These are phyloP conservation scores for Sphinx pinastri DNA, from an alignment of 2,888 invertebrate genomes.

Conservation along the genomic window DNA sequence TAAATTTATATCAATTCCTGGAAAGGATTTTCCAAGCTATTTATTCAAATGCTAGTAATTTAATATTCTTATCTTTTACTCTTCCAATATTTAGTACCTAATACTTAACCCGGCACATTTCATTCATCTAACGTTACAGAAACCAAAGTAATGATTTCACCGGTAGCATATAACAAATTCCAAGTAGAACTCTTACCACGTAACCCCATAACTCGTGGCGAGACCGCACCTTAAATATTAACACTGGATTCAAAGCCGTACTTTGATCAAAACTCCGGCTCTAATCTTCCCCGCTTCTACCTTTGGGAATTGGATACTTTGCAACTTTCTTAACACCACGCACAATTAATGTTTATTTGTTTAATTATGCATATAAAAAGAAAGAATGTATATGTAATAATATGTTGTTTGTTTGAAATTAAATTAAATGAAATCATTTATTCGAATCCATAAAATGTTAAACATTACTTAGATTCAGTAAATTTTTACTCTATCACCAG, in stretches of 20 bases:
- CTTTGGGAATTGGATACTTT: conserved; percentile 21
- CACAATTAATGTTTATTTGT: neutral
- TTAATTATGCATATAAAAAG: neutral
- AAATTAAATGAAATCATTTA: too few relatives aligned
- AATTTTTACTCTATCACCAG: too few relatives aligned
- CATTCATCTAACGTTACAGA: neutral
- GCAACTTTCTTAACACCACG: neutral
- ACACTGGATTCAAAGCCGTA: conserved; percentile 26
- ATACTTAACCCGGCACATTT: neutral
- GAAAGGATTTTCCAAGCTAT: too few relatives aligned
- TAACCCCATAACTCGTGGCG: conserved; percentile 24
- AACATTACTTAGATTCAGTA: too few relatives aligned
- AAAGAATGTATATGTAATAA: neutral
- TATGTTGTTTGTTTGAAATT: neutral
- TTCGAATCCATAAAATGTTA: too few relatives aligned
- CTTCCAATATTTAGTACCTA: neutral
- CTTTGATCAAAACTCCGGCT: conserved; percentile 26
- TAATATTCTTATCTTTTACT: too few relatives aligned
- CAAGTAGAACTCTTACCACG: conserved; percentile 18
- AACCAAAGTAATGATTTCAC: neutral
- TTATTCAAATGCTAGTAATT: too few relatives aligned
- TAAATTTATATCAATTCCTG: too few relatives aligned
- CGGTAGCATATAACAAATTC: conserved; percentile 16
- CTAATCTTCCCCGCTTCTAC: conserved; percentile 19
- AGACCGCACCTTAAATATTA: conserved; percentile 28